phyloP scores from a whole-genome alignment of 2,113 vertebrate species.

The Tachycineta bicolor region DNA sequence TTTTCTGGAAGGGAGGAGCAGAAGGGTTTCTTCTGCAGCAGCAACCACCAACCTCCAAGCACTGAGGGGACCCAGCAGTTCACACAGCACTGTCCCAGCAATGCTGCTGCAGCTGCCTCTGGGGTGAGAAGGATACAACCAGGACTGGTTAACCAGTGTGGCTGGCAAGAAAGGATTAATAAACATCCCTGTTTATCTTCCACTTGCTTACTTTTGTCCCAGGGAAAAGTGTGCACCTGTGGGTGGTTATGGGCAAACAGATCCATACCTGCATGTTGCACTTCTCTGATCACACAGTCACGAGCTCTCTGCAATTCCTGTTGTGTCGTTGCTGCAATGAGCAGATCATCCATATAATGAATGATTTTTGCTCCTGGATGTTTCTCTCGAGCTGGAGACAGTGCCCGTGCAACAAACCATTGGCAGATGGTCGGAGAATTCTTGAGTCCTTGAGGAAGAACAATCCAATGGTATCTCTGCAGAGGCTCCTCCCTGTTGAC shows the following conservation, averaged over 20 bases:
- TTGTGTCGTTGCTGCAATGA: too few relatives aligned
- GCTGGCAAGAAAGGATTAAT: neutral
- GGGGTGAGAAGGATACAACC: neutral
- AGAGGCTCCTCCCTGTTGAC: too few relatives aligned
- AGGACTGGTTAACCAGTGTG: neutral
- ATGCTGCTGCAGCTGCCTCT: neutral
- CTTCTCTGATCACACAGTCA: too few relatives aligned
- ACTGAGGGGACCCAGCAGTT: neutral
- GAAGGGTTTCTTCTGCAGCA: neutral
- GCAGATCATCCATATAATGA: too few relatives aligned
- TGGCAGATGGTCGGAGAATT: too few relatives aligned
- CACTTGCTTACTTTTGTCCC: neutral
- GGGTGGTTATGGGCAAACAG: neutral
- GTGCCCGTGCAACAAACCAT: too few relatives aligned
- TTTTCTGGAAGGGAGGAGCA: neutral
- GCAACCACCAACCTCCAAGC: neutral
- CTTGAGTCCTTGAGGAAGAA: too few relatives aligned
- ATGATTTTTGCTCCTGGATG: too few relatives aligned
- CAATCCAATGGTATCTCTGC: too few relatives aligned
- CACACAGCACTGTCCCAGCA: neutral
- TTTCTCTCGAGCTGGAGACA: too few relatives aligned
- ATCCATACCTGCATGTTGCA: too few relatives aligned
- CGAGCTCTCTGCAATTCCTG: too few relatives aligned
- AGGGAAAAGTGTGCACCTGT: neutral
- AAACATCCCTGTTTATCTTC: neutral